These are phyloP conservation scores for Cairina moschata DNA, from an alignment of 2,113 vertebrate genomes.

Conservation along the genomic window DNA sequence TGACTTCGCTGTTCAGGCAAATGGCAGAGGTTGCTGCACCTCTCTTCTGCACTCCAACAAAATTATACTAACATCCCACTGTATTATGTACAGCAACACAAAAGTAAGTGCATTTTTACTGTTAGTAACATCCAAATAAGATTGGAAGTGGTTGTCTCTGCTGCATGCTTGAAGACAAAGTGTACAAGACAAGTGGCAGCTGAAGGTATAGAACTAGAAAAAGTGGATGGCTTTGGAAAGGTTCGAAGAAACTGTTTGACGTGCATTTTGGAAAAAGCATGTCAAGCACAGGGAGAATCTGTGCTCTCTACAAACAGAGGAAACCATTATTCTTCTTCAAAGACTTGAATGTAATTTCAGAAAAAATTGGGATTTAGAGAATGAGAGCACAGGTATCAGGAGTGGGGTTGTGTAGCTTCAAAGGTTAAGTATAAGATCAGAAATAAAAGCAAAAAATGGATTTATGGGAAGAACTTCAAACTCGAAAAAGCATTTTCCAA, in stretches of 20 bases:
- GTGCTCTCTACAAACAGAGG: neutral
- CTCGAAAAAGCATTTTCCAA: neutral
- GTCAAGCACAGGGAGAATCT: neutral
- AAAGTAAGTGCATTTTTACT: neutral
- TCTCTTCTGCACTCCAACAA: neutral
- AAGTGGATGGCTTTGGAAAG: neutral
- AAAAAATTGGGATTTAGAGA: neutral
- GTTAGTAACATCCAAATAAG: neutral
- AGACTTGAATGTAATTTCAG: neutral
- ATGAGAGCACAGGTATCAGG: neutral
- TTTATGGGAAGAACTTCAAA: constrained; percentile 13
- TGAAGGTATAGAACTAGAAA: neutral
- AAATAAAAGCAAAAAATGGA: constrained; percentile 22
- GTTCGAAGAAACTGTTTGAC: neutral
- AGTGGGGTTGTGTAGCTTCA: neutral
- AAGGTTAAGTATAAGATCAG: constrained; percentile 3
- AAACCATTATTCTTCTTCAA: neutral
- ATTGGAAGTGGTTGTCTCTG: neutral
- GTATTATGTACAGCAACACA: neutral
- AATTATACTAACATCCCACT: neutral
- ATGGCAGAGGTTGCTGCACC: neutral
- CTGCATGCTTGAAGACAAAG: neutral
- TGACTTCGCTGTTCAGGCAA: neutral
- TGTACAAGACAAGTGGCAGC: fast-evolving
- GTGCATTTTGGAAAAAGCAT: neutral